phyloP scores from a whole-genome alignment of 1,140 invertebrate species.

The Leptonema lineaticorne region DNA sequence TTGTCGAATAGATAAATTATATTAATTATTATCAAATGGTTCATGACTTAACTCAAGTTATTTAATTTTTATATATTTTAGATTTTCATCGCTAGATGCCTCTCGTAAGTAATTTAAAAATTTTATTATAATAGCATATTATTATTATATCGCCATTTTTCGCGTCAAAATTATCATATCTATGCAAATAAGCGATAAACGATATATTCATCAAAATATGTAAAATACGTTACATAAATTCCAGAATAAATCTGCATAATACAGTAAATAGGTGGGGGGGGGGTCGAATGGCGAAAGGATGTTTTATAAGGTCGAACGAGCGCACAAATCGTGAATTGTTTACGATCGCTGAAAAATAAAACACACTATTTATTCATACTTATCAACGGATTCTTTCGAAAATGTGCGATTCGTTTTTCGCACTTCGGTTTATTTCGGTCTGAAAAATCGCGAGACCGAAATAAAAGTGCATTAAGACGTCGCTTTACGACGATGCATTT shows the following conservation, averaged over 20 bases:
- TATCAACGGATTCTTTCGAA: too few species aligned
- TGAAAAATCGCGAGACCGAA: too few species aligned
- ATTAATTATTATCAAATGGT: too few species aligned
- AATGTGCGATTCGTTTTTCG: too few species aligned
- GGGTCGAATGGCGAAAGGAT: constrained; percentile 34
- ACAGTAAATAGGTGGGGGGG: too few species aligned
- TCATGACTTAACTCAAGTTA: constrained; percentile 6
- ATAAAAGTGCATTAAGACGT: too few species aligned
- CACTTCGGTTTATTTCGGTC: too few species aligned
- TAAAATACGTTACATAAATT: constrained; percentile 32
- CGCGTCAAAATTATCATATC: constrained; percentile 20
- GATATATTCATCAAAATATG: background rate
- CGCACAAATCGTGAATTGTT: constrained; percentile 15
- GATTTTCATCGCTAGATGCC: background rate
- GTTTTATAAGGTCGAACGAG: constrained; percentile 10
- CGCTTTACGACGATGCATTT: too few species aligned
- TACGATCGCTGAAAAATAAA: constrained; percentile 26
- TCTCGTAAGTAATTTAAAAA: background rate
- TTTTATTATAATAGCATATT: background rate
- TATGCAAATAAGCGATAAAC: constrained; percentile 11
- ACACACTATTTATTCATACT: too few species aligned
- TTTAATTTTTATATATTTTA: too few species aligned
- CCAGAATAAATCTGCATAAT: constrained; percentile 38
- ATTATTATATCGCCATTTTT: background rate
- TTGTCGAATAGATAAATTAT: too few species aligned